Conservation (phyloP, 1,140 invertebrate genomes). For the Bombus breviceps region DNA sequence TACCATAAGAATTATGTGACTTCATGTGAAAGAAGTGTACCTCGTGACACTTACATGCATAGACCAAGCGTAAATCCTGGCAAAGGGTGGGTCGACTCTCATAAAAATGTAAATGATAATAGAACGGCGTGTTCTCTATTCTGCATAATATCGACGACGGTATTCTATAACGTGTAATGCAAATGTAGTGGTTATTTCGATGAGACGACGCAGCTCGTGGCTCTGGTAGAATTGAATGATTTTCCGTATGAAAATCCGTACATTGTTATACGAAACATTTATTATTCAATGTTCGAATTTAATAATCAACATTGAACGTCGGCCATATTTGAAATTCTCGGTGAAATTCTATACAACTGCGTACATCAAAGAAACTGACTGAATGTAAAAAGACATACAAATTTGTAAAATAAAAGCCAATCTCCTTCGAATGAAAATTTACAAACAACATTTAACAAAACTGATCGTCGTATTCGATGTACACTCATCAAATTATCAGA, state of each 20-base stretch:
- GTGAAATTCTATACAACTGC: too few relatives aligned
- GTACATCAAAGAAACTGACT: too few relatives aligned
- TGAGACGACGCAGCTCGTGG: too few relatives aligned
- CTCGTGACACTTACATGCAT: not conserved
- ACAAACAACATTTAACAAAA: not conserved
- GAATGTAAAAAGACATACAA: too few relatives aligned
- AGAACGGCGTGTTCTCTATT: not conserved
- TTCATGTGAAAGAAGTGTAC: not conserved
- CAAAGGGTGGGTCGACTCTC: constrained; percentile 1
- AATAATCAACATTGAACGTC: not conserved
- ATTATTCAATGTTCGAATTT: not conserved
- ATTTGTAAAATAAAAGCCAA: not conserved
- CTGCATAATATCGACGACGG: constrained; percentile 36
- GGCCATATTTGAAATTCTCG: too few relatives aligned
- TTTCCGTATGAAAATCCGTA: not conserved
- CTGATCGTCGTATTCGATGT: not conserved
- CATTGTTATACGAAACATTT: not conserved
- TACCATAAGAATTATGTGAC: not conserved
- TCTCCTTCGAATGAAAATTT: not conserved
- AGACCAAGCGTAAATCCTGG: constrained; percentile 21
- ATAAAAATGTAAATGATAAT: constrained; percentile 51
- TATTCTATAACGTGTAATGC: constrained; percentile 14
- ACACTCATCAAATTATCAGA: not conserved
- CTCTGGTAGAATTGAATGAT: not conserved
- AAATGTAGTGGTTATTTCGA: constrained; percentile 9